Conservation (phyloP, 2,797 vertebrate species). For the Pseudocheirus occidentalis region DNA sequence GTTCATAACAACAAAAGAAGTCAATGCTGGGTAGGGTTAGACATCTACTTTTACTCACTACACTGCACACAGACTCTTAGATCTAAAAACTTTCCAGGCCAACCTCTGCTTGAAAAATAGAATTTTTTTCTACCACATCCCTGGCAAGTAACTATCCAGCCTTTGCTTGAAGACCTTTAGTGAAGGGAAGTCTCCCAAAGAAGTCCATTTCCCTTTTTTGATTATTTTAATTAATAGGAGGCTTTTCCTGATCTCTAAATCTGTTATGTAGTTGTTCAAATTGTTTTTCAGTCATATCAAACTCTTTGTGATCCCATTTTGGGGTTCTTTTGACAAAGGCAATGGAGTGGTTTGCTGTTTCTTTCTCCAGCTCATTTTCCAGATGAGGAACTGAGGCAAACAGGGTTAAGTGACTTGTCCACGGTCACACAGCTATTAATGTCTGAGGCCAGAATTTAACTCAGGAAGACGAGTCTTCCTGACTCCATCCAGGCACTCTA, state of each 20-base stretch:
- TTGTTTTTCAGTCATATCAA: background rate
- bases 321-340: too few species aligned
- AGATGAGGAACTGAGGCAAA: too few species aligned
- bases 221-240: background rate
- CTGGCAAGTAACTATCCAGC: background rate
- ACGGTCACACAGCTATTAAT: background rate
- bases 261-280: background rate
- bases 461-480: background rate
- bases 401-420: background rate
- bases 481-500: background rate
- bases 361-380: too few species aligned
- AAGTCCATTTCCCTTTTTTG: background rate
- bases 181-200: background rate
- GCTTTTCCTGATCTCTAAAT: background rate
- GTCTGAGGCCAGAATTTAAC: background rate
- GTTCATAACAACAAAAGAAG: background rate
- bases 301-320: background rate
- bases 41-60: background rate
- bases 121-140: background rate
- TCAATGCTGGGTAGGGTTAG: background rate
- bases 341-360: too few species aligned
- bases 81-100: background rate
- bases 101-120: background rate
- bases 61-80: background rate
- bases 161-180: background rate